phyloP scores from a whole-genome alignment of 2,797 vertebrate species.

The Enteromius viviparus region DNA sequence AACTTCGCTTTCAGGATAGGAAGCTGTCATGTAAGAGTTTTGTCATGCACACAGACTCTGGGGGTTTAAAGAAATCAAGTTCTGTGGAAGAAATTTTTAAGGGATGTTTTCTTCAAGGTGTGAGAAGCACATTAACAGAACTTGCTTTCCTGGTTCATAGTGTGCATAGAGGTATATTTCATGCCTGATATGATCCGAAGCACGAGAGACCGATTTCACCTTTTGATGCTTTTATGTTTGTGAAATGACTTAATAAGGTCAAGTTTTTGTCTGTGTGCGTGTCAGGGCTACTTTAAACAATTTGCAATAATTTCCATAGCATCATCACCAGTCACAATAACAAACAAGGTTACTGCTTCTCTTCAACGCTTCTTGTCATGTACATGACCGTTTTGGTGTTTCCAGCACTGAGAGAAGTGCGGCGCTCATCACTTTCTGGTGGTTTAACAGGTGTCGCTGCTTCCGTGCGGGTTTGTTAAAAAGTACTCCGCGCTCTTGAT shows the following conservation, averaged over 20 bases:
- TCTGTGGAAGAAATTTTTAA: constrained; percentile 33
- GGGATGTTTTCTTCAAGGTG: constrained; percentile 27
- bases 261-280: constrained; percentile 66
- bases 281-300: constrained; percentile 80
- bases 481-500: constrained; percentile 50
- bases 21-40: constrained; percentile 49
- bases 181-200: constrained; percentile 57
- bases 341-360: constrained; percentile 77
- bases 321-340: constrained; percentile 78
- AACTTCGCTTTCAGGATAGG: constrained; percentile 40
- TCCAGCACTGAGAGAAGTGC: constrained; percentile 46
- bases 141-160: constrained; percentile 33
- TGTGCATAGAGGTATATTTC: constrained; percentile 50
- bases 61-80: constrained; percentile 49
- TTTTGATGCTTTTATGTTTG: constrained; percentile 69
- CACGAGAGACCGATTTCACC: constrained; percentile 42
- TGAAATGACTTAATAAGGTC: constrained; percentile 71
- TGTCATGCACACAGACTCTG: constrained; percentile 54
- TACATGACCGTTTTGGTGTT: constrained; percentile 54
- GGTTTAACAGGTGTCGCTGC: constrained; percentile 21
- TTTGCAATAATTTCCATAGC: constrained; percentile 85
- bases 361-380: constrained; percentile 59
- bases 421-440: constrained; percentile 39
- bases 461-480: constrained; percentile 51
- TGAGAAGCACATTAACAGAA: constrained; percentile 52